phyloP scores from a whole-genome alignment of 2,113 vertebrate species.

The Dunckerocampus dactyliophorus region DNA sequence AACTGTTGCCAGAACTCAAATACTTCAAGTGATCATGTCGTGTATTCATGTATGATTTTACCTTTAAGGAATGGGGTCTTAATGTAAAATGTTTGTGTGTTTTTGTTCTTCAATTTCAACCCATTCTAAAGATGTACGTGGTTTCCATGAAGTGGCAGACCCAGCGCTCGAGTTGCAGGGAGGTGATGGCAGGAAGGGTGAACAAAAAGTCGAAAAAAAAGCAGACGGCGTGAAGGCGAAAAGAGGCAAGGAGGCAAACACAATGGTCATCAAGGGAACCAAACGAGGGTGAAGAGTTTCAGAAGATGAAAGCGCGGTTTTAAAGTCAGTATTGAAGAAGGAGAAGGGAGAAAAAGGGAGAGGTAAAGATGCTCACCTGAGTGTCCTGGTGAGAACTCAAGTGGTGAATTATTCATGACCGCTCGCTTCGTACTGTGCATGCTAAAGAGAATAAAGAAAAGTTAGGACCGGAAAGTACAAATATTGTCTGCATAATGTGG shows the following conservation, averaged over 20 bases:
- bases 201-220: not conserved
- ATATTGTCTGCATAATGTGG: not conserved
- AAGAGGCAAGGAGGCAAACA: constrained; percentile 3
- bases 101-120: not conserved
- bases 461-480: not conserved
- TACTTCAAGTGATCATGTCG: not conserved
- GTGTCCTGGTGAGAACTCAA: constrained; percentile 26
- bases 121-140: no score
- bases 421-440: constrained; percentile 21
- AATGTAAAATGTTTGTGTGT: not conserved
- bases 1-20: no score
- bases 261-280: not conserved
- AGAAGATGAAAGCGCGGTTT: constrained; percentile 2
- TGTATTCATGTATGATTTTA: not conserved
- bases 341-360: not conserved
- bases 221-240: not conserved
- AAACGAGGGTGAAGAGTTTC: constrained; percentile 2
- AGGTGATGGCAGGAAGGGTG: not conserved
- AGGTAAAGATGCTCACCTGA: constrained; percentile 27
- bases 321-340: not conserved
- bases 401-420: constrained; percentile 51
- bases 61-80: not conserved
- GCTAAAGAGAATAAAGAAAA: constrained; percentile 26
- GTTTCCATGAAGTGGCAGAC: no score
- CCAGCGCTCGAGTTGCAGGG: no score